Evolutionary conservation across 2,888 invertebrate genomes (phyloP), one percentile per base, ranked within the genome.

Genomic region (Hydrotaea cyrtoneurina): DNA sequence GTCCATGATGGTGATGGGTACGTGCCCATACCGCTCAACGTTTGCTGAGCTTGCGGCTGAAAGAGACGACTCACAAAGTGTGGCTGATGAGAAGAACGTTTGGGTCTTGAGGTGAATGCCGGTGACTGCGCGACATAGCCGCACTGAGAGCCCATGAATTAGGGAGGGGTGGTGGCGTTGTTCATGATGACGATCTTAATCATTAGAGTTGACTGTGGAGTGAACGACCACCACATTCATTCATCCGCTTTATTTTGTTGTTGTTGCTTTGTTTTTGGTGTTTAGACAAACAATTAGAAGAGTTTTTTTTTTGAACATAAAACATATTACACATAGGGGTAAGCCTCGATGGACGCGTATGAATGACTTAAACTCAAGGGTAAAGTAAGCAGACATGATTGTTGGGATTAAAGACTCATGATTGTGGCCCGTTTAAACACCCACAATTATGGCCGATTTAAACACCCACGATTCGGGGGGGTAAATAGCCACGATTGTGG

Each of bases 181-280:
- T 2, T 13, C 26, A 5, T 11, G 59, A 23, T 59, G 59, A 59
- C 26, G 13, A 59, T 59, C 11, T 26, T 59, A 15, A 23, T 23
- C 26, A 23, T 26, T 10, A 10, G 26, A 23, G 15, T 23, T 26
- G 59, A 8, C 15, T 8, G 59, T 15, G 31, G 26, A 71, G 50
- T 71, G 71, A 71, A 71, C 53, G 71, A 71, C 71, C 71, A 71
- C 10, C 15, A 17, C 21, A 26, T 43, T 55, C 31, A 53, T 72
- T 55, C 55, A 55, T 36, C 36, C 57, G 59, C 59, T 21, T 26
- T 59, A 15, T 15, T 8, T 59, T 59, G 2, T 2, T 21, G 3
- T 55, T 55, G 3, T 2, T 31, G 31, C 19, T 57, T 26, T 59
- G 15, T 55, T 55, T 46, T 53, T 55, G 19, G 23, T 59, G 59